These are phyloP conservation scores for Trichopria drosophilae DNA, from an alignment of 2,888 invertebrate species.

Conservation along the genomic window DNA sequence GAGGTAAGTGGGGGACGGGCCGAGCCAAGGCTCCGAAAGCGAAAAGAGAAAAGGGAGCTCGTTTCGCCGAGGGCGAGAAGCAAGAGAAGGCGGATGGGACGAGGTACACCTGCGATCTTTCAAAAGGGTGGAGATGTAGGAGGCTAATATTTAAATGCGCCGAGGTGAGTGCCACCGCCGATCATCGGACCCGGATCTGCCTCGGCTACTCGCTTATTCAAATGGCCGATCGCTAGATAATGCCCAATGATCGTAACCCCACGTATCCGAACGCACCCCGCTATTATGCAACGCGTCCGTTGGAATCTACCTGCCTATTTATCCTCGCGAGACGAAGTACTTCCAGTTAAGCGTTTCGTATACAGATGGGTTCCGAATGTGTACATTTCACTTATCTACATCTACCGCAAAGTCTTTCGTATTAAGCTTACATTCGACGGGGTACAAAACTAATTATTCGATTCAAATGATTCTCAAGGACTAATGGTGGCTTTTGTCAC, in stretches of 20 bases:
- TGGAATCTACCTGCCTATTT: too few relatives aligned
- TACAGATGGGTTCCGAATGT: too few relatives aligned
- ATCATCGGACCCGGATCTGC: conserved; percentile 30
- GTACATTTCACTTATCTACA: too few relatives aligned
- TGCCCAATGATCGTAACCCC: conserved; percentile 46
- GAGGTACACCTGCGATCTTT: conserved; percentile 39
- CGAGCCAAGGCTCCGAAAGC: conserved; percentile 2
- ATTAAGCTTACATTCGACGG: too few relatives aligned
- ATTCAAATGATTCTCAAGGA: too few relatives aligned
- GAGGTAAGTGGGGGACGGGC: too few relatives aligned
- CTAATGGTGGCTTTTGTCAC: too few relatives aligned
- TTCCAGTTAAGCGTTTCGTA: too few relatives aligned
- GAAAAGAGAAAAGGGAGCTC: conserved; percentile 8
- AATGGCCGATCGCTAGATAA: conserved; percentile 52
- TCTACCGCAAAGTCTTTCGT: too few relatives aligned
- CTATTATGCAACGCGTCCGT: conserved; percentile 25
- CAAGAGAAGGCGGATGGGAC: conserved; percentile 20
- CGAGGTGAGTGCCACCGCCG: conserved; percentile 31
- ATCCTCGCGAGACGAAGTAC: too few relatives aligned
- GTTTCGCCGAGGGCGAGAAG: conserved; percentile 8
- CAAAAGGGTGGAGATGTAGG: conserved; percentile 37
- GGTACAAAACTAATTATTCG: too few relatives aligned
- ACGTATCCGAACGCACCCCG: too few relatives aligned
- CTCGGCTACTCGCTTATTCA: conserved; percentile 40
- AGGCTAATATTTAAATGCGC: conserved; percentile 54